Evolutionary conservation across 2,888 invertebrate species (phyloP).

Genomic region (Urechis unicinctus): DNA sequence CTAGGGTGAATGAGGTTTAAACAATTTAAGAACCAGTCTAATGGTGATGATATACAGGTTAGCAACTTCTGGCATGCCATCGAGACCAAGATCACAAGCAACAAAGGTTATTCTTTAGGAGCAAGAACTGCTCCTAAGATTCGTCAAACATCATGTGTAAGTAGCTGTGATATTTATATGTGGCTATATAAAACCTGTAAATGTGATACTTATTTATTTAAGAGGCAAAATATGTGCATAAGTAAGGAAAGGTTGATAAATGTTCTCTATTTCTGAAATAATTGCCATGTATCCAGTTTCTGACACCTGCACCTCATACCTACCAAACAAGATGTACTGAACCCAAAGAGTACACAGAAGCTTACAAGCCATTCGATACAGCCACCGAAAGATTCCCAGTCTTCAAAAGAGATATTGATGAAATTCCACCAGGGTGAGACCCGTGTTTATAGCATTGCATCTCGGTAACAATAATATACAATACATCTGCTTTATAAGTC

Average conservation of each 20-base stretch:
- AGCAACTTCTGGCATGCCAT: conserved; percentile 41
- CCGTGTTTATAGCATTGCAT: neutral
- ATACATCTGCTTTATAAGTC: no score
- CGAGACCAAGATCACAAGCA: conserved; percentile 39
- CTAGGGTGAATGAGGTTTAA: no score
- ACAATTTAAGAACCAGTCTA: no score
- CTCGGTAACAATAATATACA: neutral
- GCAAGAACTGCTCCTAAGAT: conserved; percentile 44
- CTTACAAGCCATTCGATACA: conserved; percentile 42
- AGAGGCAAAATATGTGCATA: no score
- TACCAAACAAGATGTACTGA: conserved; percentile 30
- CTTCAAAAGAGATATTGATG: conserved; percentile 31
- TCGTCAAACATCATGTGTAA: conserved; percentile 25
- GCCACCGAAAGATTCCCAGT: conserved; percentile 41
- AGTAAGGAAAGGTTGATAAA: no score
- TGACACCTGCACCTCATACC: conserved; percentile 29
- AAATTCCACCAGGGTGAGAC: conserved; percentile 43
- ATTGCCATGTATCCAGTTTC: conserved; percentile 20
- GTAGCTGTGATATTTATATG: no score
- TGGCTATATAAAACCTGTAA: no score
- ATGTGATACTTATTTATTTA: no score
- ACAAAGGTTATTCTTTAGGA: conserved; percentile 46
- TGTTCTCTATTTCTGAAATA: no score
- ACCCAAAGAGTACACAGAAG: conserved; percentile 28
- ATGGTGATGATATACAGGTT: conserved; percentile 33